Percentiles rank a stretch among this genome's conserved stretches.
Conservation (phyloP, 2,113 vertebrate species). For the Pan troglodytes region DNA sequence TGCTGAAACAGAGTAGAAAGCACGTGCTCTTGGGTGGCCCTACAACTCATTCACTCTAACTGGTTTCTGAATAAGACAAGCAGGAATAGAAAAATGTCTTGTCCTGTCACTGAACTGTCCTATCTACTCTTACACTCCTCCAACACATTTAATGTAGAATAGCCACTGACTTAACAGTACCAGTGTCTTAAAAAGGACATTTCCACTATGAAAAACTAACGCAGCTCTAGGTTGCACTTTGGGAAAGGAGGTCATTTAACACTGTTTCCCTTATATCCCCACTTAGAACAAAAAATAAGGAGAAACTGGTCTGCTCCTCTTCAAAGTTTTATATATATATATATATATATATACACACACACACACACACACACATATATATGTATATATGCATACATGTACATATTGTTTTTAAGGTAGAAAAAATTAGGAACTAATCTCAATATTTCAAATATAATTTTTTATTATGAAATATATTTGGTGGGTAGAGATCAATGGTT, state of each 20-base stretch:
- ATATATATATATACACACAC: accelerated
- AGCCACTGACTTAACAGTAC: slow-evolving; percentile 54
- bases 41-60: neutral
- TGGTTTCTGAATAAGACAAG: neutral
- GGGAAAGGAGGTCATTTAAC: slow-evolving; percentile 58
- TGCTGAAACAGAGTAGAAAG: neutral
- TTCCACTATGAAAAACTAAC: slow-evolving; percentile 51
- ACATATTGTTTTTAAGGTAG: neutral
- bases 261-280: slow-evolving; percentile 12
- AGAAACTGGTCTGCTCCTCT: neutral
- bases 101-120: neutral
- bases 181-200: slow-evolving; percentile 62
- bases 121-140: neutral
- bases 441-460: neutral
- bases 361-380: accelerated
- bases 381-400: too few relatives aligned
- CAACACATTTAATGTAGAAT: slow-evolving; percentile 53
- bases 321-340: neutral
- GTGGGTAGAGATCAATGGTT: neutral
- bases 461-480: neutral
- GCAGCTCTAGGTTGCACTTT: slow-evolving; percentile 53
- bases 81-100: neutral
- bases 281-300: neutral
- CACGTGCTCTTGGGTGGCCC: too few relatives aligned
- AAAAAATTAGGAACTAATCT: neutral